Evolutionary conservation across 1,140 invertebrate species (phyloP).

Genomic region (Lysiphlebus fabarum): DNA sequence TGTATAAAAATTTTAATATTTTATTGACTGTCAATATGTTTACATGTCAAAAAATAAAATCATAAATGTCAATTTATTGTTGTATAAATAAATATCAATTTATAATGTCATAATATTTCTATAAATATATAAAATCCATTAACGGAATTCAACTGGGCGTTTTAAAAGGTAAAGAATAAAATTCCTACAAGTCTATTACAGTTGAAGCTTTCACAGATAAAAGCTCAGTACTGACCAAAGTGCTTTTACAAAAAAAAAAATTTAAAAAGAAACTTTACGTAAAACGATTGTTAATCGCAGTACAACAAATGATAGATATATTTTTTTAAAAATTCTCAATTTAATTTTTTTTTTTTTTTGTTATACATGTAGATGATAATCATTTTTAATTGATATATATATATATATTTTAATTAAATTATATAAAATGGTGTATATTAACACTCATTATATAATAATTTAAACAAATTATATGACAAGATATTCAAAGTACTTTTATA

Average conservation of each 20-base stretch:
- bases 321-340: no score
- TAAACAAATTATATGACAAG: conserved; percentile 21
- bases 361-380: background rate
- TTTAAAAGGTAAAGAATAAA: conserved; percentile 1
- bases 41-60: no score
- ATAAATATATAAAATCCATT: no score
- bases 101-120: no score
- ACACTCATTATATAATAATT: no score
- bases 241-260: conserved; percentile 21
- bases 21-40: no score
- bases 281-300: conserved; percentile 17
- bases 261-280: background rate
- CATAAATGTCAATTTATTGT: no score
- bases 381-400: no score
- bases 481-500: conserved; percentile 19
- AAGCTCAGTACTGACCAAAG: conserved; percentile 23
- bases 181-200: conserved; percentile 17
- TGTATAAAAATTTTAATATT: no score
- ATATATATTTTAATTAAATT: no score
- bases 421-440: conserved; percentile 1
- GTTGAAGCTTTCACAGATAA: conserved; percentile 27
- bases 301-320: conserved; percentile 12
- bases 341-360: conserved; percentile 1
- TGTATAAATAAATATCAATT: no score
- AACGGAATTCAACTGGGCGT: no score